phyloP scores from a whole-genome alignment of 1,140 invertebrate genomes.

The Zaprionus ornatus region DNA sequence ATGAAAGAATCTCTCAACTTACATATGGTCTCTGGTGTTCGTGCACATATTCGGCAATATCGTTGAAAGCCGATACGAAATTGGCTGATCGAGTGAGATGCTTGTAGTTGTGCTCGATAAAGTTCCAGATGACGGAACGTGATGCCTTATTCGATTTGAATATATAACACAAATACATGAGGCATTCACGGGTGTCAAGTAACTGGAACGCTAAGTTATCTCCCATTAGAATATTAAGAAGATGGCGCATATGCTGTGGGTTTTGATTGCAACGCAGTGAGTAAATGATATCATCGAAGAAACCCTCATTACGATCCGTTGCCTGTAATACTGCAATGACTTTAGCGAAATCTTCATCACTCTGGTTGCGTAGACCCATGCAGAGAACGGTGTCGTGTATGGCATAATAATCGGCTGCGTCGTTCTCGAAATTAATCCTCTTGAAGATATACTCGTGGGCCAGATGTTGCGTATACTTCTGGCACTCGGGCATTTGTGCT shows the following conservation, averaged over 20 bases:
- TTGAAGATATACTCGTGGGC: conserved; percentile 63
- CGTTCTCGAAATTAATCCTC: conserved; percentile 21
- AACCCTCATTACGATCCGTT: conserved; percentile 39
- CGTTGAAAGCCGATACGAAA: conserved; percentile 75
- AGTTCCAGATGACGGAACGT: conserved; percentile 61
- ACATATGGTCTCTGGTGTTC: conserved; percentile 44
- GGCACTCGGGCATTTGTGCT: conserved; percentile 64
- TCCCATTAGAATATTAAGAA: conserved; percentile 62
- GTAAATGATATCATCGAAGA: conserved; percentile 69
- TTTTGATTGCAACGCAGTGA: conserved; percentile 69
- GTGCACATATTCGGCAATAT: conserved; percentile 77
- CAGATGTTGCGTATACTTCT: conserved; percentile 52
- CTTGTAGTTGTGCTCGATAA: conserved; percentile 65
- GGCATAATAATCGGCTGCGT: conserved; percentile 43
- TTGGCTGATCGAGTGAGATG: conserved; percentile 41
- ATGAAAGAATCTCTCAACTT: not conserved
- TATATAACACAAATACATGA: conserved; percentile 67
- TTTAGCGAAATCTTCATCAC: conserved; percentile 53
- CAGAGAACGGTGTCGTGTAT: conserved; percentile 59
- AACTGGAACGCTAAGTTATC: conserved; percentile 57
- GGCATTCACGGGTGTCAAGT: conserved; percentile 55
- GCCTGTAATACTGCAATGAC: conserved; percentile 45
- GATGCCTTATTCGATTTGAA: conserved; percentile 60
- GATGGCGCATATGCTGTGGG: conserved; percentile 51
- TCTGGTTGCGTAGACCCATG: conserved; percentile 57